phyloP scores from a whole-genome alignment of 2,888 invertebrate genomes.

The Dryobotodes eremita region DNA sequence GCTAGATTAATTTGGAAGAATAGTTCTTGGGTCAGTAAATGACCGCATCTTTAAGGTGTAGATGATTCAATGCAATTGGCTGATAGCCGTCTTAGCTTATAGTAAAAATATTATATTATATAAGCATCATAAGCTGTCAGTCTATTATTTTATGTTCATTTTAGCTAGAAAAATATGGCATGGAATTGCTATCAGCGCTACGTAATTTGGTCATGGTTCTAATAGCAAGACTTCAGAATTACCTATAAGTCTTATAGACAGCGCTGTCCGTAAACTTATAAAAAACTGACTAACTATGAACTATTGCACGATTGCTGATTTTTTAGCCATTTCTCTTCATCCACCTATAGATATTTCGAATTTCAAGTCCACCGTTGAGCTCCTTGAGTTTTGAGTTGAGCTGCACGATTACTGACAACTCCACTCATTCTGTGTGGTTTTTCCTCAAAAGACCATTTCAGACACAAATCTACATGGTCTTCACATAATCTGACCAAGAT shows the following conservation, averaged over 20 bases:
- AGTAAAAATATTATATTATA: no score
- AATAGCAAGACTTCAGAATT: not conserved
- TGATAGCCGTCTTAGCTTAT: no score
- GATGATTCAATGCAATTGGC: no score
- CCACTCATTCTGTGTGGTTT: no score
- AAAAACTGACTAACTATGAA: not conserved
- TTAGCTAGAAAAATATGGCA: not conserved
- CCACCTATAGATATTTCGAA: not conserved
- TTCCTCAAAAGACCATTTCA: no score
- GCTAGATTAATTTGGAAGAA: not conserved
- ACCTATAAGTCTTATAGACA: not conserved
- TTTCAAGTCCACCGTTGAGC: no score
- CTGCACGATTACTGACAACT: no score
- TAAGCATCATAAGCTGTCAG: not conserved
- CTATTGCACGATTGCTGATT: not conserved
- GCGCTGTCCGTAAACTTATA: not conserved
- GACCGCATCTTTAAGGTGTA: not conserved
- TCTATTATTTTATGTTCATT: not conserved
- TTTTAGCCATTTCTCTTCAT: not conserved
- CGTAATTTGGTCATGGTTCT: not conserved
- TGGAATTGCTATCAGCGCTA: not conserved
- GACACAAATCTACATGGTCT: no score
- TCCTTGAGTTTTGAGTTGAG: no score
- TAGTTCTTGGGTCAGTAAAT: not conserved
- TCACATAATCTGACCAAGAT: no score